Base-by-base conservation (phyloP, 1,140 invertebrate species). In the Schlechtendalia chinensis region DNA sequence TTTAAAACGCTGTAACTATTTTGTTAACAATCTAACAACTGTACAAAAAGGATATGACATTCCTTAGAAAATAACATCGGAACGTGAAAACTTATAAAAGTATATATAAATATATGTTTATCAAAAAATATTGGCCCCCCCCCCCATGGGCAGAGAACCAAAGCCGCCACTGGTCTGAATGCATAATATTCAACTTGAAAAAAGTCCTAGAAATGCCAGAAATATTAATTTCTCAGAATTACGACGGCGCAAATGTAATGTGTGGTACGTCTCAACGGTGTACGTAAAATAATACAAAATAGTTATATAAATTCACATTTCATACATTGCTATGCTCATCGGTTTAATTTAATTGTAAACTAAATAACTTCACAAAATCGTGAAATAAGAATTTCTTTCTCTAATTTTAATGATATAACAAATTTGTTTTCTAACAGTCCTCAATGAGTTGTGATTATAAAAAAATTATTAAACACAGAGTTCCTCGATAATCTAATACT, bases 131-230 rank as follows among this genome's bases (percentile, higher is more conserved):
- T n/a, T n/a, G n/a, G n/a, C n/a, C n/a, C n/a, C n/a, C n/a, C n/a
- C n/a, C n/a, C n/a, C n/a, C n/a, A n/a, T n/a, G n/a, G n/a, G n/a
- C n/a, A n/a, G n/a, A n/a, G n/a, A n/a, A n/a, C n/a, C n/a, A n/a
- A n/a, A n/a, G n/a, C n/a, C n/a, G n/a, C n/a, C n/a, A n/a, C n/a
- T n/a, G n/a, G n/a, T n/a, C n/a, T n/a, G n/a, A n/a, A 45, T 83
- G 81, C 27, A 85, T 86, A 69, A 77, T 85, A n/a, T 74, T 65
- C 39, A 83, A 85, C 1, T 83, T 82, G 77, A 80, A 83, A 24
- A 83, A 85, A 50, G 24, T 82, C 32, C 82, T 83, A 24, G 80
- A 19, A 5, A 22, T 24, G 45, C 81, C 61, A 59, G 82, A 84
- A 79, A 83, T 82, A 77, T 72, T 47, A 67, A 58, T 81, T 67